These are phyloP conservation scores for Lepus timidus DNA, from an alignment of 2,113 vertebrate genomes.

Conservation along the genomic window DNA sequence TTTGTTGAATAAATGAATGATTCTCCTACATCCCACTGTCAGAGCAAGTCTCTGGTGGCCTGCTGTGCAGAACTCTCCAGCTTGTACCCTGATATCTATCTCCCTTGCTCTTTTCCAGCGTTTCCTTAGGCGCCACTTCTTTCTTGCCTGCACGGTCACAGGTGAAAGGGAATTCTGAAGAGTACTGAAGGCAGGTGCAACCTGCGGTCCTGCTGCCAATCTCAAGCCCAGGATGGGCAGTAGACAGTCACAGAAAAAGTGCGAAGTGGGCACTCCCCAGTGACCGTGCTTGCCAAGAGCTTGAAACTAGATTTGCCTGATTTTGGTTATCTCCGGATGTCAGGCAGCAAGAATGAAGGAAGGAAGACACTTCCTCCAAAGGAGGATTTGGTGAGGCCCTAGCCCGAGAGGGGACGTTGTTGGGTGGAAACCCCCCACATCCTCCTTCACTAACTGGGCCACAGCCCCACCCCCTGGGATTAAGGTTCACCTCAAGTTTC, in stretches of 20 bases:
- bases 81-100: neutral
- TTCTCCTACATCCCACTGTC: neutral
- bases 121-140: neutral
- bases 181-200: too few species aligned
- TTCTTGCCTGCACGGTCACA: neutral
- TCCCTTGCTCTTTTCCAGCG: neutral
- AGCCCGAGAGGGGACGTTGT: neutral
- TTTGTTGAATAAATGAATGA: constrained; percentile 29
- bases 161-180: neutral
- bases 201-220: neutral
- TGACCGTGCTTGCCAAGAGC: neutral
- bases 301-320: neutral
- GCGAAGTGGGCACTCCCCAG: neutral
- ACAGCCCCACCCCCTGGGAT: neutral
- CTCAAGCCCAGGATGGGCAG: neutral
- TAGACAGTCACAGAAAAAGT: neutral
- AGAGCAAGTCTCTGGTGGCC: neutral
- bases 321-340: neutral
- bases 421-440: neutral
- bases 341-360: neutral
- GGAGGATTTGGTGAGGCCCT: neutral
- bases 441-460: neutral
- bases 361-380: constrained; percentile 23
- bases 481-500: constrained; percentile 62
- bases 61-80: neutral